Evolutionary conservation across 2,797 vertebrate genomes (phyloP).

Genomic region (Oryzias dopingdopingensis): DNA sequence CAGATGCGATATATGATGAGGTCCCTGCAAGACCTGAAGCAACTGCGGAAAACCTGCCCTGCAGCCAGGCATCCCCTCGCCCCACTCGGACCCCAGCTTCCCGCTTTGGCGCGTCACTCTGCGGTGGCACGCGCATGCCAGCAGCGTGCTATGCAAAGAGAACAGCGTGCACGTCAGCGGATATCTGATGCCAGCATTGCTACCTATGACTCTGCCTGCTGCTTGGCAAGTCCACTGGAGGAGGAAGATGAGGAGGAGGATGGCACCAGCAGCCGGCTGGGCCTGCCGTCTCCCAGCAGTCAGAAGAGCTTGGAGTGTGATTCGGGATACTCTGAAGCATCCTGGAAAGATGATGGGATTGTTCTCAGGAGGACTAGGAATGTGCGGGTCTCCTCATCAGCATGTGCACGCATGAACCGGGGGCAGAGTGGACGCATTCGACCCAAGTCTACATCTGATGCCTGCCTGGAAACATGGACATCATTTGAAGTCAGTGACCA

Average conservation of each 20-base stretch:
- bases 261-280: constrained; percentile 57
- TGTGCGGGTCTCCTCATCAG: constrained; percentile 80
- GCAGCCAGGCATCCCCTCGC: constrained; percentile 53
- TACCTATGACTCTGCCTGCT: constrained; percentile 88
- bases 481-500: constrained; percentile 78
- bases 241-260: constrained; percentile 76
- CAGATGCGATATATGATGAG: constrained; percentile 86
- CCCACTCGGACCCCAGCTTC: constrained; percentile 45
- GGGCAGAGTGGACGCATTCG: constrained; percentile 61
- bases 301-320: constrained; percentile 90
- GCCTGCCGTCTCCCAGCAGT: constrained; percentile 78
- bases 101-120: constrained; percentile 47
- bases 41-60: constrained; percentile 61
- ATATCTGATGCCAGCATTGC: constrained; percentile 83
- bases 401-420: constrained; percentile 72
- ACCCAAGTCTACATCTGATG: constrained; percentile 86
- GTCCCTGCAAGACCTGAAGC: constrained; percentile 79
- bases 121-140: constrained; percentile 69
- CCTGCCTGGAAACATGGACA: constrained; percentile 90
- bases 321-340: constrained; percentile 92
- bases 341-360: constrained; percentile 85
- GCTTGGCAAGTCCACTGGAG: constrained; percentile 79
- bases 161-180: constrained; percentile 64
- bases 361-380: constrained; percentile 78
- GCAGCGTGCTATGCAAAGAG: constrained; percentile 64